Percentiles rank a stretch among this genome's conserved stretches.
These are phyloP conservation scores for Sylvia atricapilla DNA, from an alignment of 2,113 vertebrate genomes.

Conservation along the genomic window DNA sequence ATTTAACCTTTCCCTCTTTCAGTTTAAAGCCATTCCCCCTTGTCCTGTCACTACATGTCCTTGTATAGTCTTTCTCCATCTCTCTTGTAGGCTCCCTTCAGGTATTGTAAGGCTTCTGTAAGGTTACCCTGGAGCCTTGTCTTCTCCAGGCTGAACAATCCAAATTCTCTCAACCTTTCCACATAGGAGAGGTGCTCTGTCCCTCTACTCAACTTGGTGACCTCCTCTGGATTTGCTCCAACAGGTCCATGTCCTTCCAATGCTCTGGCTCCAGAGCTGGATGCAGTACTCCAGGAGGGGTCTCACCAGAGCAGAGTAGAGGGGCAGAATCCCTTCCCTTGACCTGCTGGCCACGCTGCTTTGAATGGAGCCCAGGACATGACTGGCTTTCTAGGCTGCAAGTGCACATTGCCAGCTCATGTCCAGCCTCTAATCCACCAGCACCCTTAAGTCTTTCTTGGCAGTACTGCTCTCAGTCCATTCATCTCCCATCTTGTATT, in stretches of 20 bases:
- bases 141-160: no score
- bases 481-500: background rate
- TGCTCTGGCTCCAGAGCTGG: background rate
- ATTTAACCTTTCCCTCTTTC: no score
- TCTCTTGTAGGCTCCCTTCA: no score
- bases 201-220: background rate
- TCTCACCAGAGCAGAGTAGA: background rate
- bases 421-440: background rate
- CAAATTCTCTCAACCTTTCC: no score
- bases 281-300: background rate
- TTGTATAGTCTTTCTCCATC: no score
- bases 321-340: background rate
- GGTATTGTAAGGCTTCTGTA: no score
- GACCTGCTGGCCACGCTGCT: background rate
- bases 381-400: background rate
- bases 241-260: background rate
- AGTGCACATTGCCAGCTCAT: background rate
- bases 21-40: no score
- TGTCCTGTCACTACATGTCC: no score
- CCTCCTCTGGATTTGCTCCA: background rate
- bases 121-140: no score
- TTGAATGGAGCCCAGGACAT: background rate
- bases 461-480: background rate
- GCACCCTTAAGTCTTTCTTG: background rate
- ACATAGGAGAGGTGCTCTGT: no score